These are phyloP conservation scores for Brotula barbata DNA, from an alignment of 2,797 vertebrate species.

Conservation along the genomic window DNA sequence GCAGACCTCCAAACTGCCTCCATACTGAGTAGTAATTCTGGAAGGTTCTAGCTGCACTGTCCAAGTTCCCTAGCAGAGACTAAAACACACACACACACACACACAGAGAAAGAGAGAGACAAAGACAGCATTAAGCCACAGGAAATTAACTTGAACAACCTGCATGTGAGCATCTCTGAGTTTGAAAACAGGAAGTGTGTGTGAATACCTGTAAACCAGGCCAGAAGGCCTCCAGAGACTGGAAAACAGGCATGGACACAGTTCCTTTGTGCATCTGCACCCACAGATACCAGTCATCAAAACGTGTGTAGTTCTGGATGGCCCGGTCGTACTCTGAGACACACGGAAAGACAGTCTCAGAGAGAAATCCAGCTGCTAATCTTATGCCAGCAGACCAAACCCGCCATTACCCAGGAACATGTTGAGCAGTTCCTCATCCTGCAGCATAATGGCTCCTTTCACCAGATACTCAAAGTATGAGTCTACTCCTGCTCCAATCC, in stretches of 20 bases:
- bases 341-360: background rate
- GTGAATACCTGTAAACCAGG: constrained; percentile 92
- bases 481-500: constrained; percentile 94
- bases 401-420: constrained; percentile 88
- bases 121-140: background rate
- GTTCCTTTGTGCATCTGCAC: constrained; percentile 99
- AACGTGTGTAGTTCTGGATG: constrained; percentile 95
- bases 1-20: constrained; percentile 96
- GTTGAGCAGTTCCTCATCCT: constrained; percentile 89
- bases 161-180: background rate
- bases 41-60: constrained; percentile 90
- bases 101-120: background rate
- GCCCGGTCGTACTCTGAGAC: constrained; percentile 88
- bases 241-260: constrained; percentile 96
- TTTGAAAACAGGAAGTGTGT: background rate
- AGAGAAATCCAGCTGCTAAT: background rate
- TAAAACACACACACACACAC: constrained; percentile 58
- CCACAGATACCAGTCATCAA: constrained; percentile 99
- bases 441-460: constrained; percentile 93
- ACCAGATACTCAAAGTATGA: constrained; percentile 98
- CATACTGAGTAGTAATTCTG: constrained; percentile 97
- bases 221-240: constrained; percentile 97
- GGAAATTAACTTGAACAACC: background rate
- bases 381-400: too few species aligned
- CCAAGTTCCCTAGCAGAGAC: constrained; percentile 92